Conservation (phyloP, 2,113 vertebrate species). For the Ophthalmolycus amberensis region DNA sequence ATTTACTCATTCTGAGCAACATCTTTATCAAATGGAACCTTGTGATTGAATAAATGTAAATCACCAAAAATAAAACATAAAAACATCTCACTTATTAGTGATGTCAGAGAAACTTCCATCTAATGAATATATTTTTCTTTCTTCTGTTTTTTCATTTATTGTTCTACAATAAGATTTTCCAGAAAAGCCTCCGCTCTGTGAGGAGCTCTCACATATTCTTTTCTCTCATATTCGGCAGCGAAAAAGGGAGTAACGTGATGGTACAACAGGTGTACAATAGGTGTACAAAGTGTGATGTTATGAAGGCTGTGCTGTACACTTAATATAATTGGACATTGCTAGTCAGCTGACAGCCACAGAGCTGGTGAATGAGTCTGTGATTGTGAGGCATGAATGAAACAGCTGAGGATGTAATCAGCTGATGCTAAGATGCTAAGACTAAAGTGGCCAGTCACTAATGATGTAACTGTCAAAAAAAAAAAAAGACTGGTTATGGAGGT, state of each 20-base stretch:
- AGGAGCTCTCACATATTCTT: not conserved
- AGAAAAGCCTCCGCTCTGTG: not conserved
- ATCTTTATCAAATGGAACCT: not conserved
- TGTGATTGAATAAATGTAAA: not conserved
- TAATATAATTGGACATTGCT: not conserved
- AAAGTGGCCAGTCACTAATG: not conserved
- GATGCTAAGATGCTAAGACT: not conserved
- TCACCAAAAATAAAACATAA: too few species aligned
- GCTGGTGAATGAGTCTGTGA: not conserved
- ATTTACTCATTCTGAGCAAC: not conserved
- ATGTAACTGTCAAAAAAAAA: not conserved
- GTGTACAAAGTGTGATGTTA: not conserved
- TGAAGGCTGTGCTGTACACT: not conserved
- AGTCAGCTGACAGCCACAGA: not conserved
- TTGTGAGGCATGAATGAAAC: slow-evolving; percentile 5
- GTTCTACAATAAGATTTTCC: not conserved
- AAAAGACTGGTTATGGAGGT: not conserved
- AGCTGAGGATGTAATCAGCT: not conserved
- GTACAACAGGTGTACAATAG: not conserved
- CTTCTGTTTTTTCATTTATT: not conserved
- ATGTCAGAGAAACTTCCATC: too few species aligned
- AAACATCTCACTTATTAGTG: too few species aligned
- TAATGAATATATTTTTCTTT: not conserved
- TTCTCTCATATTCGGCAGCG: not conserved
- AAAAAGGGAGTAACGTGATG: not conserved